A percentile compares a stretch with the other conserved stretches of the same genome.
Evolutionary conservation across 2,113 vertebrate genomes (phyloP).

Genomic region (Dryoscopus gambensis): DNA sequence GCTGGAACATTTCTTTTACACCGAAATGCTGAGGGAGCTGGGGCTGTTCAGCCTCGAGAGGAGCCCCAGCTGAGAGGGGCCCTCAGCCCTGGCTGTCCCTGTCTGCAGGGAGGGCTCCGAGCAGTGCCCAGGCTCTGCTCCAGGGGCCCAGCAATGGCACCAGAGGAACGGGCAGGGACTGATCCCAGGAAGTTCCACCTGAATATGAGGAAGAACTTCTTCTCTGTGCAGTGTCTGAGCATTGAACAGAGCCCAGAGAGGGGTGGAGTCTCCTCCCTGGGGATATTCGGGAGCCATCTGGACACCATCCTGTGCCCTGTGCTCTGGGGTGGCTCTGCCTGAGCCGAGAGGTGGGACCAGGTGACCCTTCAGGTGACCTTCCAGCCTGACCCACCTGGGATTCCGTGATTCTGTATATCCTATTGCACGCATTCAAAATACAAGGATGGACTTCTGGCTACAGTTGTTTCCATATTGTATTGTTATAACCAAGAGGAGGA

Average conservation of each 20-base stretch:
- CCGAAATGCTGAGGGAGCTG: background rate
- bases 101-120: background rate
- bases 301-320: background rate
- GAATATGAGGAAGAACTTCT: background rate
- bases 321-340: background rate
- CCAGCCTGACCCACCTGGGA: background rate
- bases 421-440: background rate
- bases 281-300: background rate
- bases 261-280: background rate
- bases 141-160: background rate
- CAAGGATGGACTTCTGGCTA: background rate
- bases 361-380: background rate
- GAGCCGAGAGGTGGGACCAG: background rate
- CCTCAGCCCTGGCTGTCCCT: background rate
- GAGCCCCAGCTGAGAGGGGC: background rate
- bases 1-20: fast-evolving
- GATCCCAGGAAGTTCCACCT: background rate
- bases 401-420: background rate
- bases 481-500: background rate
- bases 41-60: fast-evolving
- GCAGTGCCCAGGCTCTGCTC: background rate
- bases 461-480: background rate
- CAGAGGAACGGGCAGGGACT: background rate
- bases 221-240: background rate
- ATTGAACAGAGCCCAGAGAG: background rate